Percentiles rank a stretch among this genome's conserved stretches.
Evolutionary conservation across 2,113 vertebrate species (phyloP).

Genomic region (Dryoscopus gambensis): DNA sequence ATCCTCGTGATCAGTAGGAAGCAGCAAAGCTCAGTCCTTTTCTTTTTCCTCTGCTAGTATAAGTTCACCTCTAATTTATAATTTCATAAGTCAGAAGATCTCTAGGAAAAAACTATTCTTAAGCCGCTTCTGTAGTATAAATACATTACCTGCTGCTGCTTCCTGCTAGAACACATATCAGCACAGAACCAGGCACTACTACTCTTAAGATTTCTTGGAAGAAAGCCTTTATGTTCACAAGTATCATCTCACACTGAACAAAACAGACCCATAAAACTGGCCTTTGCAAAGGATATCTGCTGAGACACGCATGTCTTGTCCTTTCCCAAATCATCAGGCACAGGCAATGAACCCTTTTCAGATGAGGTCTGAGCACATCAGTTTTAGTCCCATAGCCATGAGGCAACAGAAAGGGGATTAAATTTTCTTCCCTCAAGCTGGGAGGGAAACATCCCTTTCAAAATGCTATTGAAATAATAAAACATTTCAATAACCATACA

Average conservation of each 20-base stretch:
- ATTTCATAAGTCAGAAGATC: not conserved
- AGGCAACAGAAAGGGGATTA: not conserved
- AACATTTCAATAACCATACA: slow-evolving; percentile 59
- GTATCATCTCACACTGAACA: not conserved
- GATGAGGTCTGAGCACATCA: not conserved
- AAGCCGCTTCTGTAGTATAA: not conserved
- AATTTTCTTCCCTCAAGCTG: slow-evolving; percentile 12
- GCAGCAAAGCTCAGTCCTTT: not conserved
- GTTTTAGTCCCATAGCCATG: not conserved
- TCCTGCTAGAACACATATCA: not conserved
- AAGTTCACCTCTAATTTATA: not conserved
- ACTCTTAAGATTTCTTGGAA: not conserved
- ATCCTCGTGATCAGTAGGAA: not conserved
- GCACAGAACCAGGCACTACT: not conserved
- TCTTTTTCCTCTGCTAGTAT: not conserved
- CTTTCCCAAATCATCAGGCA: not conserved
- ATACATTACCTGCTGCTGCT: not conserved
- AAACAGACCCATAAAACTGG: not conserved
- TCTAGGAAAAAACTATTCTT: not conserved
- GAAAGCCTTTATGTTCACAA: not conserved
- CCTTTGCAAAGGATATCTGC: not conserved
- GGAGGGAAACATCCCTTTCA: slow-evolving; percentile 46
- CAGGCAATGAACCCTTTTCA: not conserved
- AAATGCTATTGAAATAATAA: slow-evolving; percentile 57
- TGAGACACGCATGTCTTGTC: not conserved